Evolutionary conservation across 2,797 vertebrate genomes (phyloP).

Genomic region (Myotis findleyi): DNA sequence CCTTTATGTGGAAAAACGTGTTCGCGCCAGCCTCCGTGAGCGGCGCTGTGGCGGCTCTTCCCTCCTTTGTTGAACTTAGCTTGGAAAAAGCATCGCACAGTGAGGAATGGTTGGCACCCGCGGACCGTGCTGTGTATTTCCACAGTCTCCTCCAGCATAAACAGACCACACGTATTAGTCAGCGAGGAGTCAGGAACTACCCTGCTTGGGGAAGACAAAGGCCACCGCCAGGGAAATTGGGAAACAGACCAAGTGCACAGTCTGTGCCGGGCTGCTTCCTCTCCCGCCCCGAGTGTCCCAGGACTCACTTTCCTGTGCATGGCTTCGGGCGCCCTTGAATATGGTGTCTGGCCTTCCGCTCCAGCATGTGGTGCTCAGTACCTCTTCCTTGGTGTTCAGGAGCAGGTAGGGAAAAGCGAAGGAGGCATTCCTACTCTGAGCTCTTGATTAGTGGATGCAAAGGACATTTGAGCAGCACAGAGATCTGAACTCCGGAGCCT

Average conservation of each 20-base stretch:
- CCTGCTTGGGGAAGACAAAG: constrained; percentile 1
- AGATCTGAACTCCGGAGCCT: neutral
- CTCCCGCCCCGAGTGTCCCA: neutral
- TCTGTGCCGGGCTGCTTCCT: neutral
- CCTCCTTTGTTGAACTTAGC: constrained; percentile 49
- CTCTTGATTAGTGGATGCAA: neutral
- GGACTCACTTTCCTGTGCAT: neutral
- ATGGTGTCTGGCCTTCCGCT: neutral
- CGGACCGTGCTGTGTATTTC: constrained; percentile 53
- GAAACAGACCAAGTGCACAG: neutral
- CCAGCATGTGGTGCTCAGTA: neutral
- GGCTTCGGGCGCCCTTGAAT: neutral
- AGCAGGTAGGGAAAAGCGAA: neutral
- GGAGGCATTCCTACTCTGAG: neutral
- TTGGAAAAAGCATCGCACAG: neutral
- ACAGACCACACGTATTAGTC: constrained; percentile 36
- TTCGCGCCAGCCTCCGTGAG: constrained; percentile 1
- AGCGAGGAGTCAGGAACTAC: neutral
- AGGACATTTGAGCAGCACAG: neutral
- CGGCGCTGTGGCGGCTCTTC: neutral
- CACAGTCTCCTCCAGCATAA: constrained; percentile 63
- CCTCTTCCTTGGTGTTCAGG: neutral
- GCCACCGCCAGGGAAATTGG: neutral
- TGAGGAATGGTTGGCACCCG: neutral
- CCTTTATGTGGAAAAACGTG: constrained; percentile 52